A percentile compares a stretch with the other conserved stretches of the same genome.
phyloP scores from a whole-genome alignment of 2,888 invertebrate species.

The Mylabris sibirica region DNA sequence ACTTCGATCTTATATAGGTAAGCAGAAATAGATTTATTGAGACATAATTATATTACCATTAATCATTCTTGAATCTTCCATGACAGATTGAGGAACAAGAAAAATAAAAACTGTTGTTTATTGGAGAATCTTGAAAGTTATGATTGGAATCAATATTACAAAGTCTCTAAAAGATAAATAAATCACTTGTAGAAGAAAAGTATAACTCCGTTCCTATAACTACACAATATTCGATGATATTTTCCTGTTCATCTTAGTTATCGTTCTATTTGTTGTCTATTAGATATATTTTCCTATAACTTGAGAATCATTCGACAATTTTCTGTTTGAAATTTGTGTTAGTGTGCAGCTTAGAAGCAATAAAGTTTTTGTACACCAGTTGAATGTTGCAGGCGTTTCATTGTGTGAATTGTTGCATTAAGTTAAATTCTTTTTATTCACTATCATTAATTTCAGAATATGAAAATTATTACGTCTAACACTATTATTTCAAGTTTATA shows the following conservation, averaged over 20 bases:
- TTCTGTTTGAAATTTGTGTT: not conserved
- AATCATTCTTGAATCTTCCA: constrained; percentile 16
- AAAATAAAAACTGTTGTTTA: not conserved
- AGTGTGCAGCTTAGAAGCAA: not conserved
- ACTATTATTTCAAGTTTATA: constrained; percentile 12
- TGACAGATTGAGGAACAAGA: not conserved
- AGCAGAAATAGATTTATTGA: constrained; percentile 3
- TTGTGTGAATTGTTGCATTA: constrained; percentile 1
- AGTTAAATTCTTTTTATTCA: not conserved
- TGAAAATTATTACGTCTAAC: not conserved
- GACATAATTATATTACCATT: constrained; percentile 1
- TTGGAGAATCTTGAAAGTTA: constrained; percentile 5
- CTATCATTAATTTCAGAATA: not conserved
- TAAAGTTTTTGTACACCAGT: constrained; percentile 11
- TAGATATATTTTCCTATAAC: not conserved
- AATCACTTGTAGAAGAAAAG: constrained; percentile 21
- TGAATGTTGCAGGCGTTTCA: not conserved
- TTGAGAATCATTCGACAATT: constrained; percentile 1
- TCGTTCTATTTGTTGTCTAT: not conserved
- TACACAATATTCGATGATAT: not conserved
- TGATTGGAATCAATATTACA: not conserved
- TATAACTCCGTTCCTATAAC: not conserved
- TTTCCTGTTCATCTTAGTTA: not conserved
- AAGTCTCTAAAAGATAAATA: constrained; percentile 39
- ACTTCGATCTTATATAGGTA: not conserved